These are phyloP conservation scores for Muscina levida DNA, from an alignment of 2,888 invertebrate species.

Conservation along the genomic window DNA sequence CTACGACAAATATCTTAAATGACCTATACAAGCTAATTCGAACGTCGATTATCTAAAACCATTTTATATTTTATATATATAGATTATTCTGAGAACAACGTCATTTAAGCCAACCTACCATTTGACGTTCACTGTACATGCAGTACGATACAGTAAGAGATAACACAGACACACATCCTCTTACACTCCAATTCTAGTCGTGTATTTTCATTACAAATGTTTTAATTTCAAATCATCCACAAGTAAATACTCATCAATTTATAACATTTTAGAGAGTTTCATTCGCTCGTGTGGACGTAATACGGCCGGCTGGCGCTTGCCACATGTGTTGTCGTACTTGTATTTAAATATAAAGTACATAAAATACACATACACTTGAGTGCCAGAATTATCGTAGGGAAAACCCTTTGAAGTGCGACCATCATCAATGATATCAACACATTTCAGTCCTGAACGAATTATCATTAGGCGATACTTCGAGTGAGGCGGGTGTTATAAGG, in stretches of 20 bases:
- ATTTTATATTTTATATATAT: no score
- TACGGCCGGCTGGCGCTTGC: background rate
- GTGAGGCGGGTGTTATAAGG: background rate
- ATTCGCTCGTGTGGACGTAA: background rate
- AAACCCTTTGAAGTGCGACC: conserved; percentile 2
- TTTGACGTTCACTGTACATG: no score
- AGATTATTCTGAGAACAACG: no score
- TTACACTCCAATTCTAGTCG: no score
- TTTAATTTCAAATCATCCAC: conserved; percentile 25
- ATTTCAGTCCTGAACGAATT: background rate
- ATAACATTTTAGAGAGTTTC: conserved; percentile 33
- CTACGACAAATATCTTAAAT: no score
- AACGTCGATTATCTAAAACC: no score
- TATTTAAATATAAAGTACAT: background rate
- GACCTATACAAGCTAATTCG: no score
- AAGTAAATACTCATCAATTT: conserved; percentile 42
- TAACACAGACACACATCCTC: background rate
- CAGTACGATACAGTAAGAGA: no score
- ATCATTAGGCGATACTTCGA: no score
- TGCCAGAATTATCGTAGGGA: conserved; percentile 1
- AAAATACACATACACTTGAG: conserved; percentile 5
- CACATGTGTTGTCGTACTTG: background rate
- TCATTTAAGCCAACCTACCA: no score
- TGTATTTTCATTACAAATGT: conserved; percentile 41
- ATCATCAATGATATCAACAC: conserved; percentile 19